These are phyloP conservation scores for Hephaestus fuliginosus DNA, from an alignment of 2,797 vertebrate genomes.

Conservation along the genomic window DNA sequence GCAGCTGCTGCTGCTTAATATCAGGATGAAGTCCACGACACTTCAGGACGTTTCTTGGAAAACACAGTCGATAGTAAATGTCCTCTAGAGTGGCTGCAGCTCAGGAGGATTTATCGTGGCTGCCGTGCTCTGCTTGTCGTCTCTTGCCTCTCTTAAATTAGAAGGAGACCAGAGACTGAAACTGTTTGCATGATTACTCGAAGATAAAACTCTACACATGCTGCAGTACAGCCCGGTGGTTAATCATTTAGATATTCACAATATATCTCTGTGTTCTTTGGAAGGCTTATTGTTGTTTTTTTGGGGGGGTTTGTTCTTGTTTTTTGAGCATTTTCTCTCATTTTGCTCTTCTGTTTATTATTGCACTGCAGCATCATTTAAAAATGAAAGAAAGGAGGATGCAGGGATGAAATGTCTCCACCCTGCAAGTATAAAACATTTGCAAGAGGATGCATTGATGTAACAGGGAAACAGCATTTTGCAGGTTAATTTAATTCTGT, in stretches of 20 bases:
- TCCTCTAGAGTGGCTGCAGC: slow-evolving; percentile 11
- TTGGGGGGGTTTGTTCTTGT: background rate
- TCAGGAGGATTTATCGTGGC: slow-evolving; percentile 32
- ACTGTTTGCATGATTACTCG: slow-evolving; percentile 6
- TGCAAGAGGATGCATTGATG: background rate
- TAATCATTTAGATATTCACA: background rate
- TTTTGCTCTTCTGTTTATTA: background rate
- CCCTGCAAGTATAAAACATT: background rate
- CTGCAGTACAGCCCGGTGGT: background rate
- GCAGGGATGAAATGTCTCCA: background rate
- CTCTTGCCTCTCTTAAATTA: slow-evolving; percentile 12
- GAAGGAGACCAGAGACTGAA: background rate
- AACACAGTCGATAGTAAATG: background rate
- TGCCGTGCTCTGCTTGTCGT: slow-evolving; percentile 22
- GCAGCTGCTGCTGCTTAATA: background rate
- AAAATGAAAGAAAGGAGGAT: background rate
- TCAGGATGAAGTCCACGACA: slow-evolving; percentile 1
- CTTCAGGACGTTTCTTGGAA: slow-evolving; percentile 7
- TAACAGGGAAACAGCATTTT: background rate
- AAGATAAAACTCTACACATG: background rate
- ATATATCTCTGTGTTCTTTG: too few species aligned
- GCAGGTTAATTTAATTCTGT: background rate
- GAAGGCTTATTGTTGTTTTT: background rate
- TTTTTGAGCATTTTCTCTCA: background rate
- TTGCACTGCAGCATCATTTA: background rate